phyloP scores from a whole-genome alignment of 2,888 invertebrate species.

The Argyresthia goedartella region DNA sequence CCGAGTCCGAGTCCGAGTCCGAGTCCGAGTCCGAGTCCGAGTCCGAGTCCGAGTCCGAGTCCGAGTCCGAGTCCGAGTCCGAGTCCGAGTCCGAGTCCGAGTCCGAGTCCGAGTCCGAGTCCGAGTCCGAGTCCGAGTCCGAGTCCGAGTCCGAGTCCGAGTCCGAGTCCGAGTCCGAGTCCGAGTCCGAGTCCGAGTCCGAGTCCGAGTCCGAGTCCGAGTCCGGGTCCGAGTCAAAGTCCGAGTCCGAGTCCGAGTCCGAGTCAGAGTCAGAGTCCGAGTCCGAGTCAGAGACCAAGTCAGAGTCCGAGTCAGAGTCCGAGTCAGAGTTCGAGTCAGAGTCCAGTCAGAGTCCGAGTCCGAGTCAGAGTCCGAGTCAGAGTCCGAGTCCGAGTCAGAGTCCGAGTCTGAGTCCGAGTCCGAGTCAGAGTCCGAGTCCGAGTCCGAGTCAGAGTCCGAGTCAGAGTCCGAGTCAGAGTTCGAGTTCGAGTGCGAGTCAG shows the following conservation, averaged over 20 bases:
- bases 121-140: background rate
- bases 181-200: background rate
- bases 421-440: background rate
- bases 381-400: background rate
- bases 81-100: background rate
- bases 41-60: background rate
- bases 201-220: background rate
- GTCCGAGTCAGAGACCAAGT: no score
- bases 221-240: background rate
- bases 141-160: background rate
- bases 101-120: background rate
- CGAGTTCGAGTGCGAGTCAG: background rate
- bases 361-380: background rate
- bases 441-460: background rate
- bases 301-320: background rate
- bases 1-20: no score
- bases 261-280: background rate
- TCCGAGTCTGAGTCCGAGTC: background rate
- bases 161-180: background rate
- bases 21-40: background rate
- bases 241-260: background rate
- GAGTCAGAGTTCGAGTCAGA: no score
- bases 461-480: background rate
- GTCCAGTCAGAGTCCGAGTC: no score
- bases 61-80: background rate